Conservation (phyloP, 2,888 invertebrate species). For the Agrochola litura region DNA sequence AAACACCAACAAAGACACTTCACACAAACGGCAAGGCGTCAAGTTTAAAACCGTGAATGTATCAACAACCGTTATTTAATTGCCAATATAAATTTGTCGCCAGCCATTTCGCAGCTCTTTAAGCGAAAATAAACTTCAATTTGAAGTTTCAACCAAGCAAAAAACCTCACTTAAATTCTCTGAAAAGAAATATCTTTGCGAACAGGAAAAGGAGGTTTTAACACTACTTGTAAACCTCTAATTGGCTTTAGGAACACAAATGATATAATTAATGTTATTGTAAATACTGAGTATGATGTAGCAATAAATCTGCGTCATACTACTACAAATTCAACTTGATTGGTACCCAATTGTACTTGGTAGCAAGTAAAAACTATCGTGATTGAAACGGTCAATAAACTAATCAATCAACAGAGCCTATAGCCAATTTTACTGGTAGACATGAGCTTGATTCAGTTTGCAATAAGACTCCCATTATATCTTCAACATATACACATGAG, state of each 20-base stretch:
- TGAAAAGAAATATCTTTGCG: slow-evolving; percentile 53
- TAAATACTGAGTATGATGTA: slow-evolving; percentile 15
- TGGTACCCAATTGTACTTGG: neutral
- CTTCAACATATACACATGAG: neutral
- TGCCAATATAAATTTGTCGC: slow-evolving; percentile 63
- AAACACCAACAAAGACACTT: slow-evolving; percentile 37
- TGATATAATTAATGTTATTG: slow-evolving; percentile 34
- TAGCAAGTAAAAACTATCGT: slow-evolving; percentile 29
- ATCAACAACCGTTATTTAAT: slow-evolving; percentile 65
- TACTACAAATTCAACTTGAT: slow-evolving; percentile 16
- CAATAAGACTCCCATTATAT: slow-evolving; percentile 6
- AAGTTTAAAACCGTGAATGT: slow-evolving; percentile 54
- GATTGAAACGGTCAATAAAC: slow-evolving; percentile 11
- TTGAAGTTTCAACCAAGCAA: slow-evolving; percentile 36
- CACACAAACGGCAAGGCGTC: slow-evolving; percentile 20
- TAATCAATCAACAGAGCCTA: slow-evolving; percentile 3
- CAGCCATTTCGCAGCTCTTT: slow-evolving; percentile 41
- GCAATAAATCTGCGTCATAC: slow-evolving; percentile 13
- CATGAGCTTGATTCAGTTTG: slow-evolving; percentile 7
- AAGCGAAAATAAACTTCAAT: slow-evolving; percentile 58
- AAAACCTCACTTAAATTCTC: slow-evolving; percentile 55
- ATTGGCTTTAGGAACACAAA: slow-evolving; percentile 24
- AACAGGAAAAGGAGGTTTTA: slow-evolving; percentile 63
- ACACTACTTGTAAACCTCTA: slow-evolving; percentile 21
- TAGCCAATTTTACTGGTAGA: neutral